Conservation (phyloP, 1,140 invertebrate genomes). For the Carposina sasakii region DNA sequence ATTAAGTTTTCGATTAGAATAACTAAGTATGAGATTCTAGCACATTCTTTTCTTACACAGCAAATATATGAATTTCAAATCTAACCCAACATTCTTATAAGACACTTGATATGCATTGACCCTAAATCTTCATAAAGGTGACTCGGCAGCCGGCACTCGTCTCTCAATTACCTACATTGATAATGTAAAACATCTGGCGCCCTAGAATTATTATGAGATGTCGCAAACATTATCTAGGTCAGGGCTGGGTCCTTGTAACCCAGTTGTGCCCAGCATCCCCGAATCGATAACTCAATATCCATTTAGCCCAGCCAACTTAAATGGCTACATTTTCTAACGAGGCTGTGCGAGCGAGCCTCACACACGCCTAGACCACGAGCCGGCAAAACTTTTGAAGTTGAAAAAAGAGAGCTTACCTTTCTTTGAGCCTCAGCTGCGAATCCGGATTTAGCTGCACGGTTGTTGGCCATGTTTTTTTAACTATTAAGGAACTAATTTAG, state of each 20-base stretch:
- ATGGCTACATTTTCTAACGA: too few relatives aligned
- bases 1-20: too few relatives aligned
- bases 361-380: constrained; percentile 14
- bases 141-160: too few relatives aligned
- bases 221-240: constrained; percentile 47
- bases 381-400: constrained; percentile 14
- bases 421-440: constrained; percentile 94
- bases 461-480: constrained; percentile 81
- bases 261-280: constrained; percentile 58
- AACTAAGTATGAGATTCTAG: too few relatives aligned
- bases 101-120: too few relatives aligned
- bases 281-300: constrained; percentile 53
- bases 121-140: too few relatives aligned
- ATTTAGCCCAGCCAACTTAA: too few relatives aligned
- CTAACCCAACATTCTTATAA: too few relatives aligned
- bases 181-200: constrained; percentile 18
- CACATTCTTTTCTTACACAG: too few relatives aligned
- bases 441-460: constrained; percentile 93
- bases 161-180: too few relatives aligned
- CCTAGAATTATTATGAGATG: background rate
- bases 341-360: background rate
- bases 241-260: constrained; percentile 57
- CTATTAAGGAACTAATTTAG: constrained; percentile 53
- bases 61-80: too few relatives aligned
- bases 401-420: constrained; percentile 79